phyloP scores from a whole-genome alignment of 2,113 vertebrate species.

The Myiozetetes cayanensis region DNA sequence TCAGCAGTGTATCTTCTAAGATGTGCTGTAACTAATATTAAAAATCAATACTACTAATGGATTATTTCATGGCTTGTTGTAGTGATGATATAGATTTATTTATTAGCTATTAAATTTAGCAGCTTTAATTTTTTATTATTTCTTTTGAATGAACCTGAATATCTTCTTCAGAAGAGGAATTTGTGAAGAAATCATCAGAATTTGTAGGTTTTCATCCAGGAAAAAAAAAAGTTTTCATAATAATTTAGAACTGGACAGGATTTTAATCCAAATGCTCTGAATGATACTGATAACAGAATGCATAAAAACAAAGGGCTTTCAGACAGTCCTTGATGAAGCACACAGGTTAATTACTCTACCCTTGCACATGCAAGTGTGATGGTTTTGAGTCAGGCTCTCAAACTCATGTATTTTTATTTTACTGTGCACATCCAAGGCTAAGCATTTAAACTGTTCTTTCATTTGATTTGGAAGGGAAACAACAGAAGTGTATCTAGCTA shows the following conservation, averaged over 20 bases:
- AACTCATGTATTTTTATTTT: not conserved
- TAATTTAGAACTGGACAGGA: not conserved
- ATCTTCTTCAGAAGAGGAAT: not conserved
- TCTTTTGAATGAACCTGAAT: not conserved
- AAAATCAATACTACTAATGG: not conserved
- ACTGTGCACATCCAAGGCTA: not conserved
- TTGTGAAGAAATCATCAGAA: not conserved
- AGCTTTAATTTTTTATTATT: not conserved
- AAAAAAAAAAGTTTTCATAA: accelerated
- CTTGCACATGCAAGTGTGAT: not conserved
- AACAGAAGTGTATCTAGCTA: not conserved
- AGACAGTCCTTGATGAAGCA: not conserved
- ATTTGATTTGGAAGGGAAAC: not conserved
- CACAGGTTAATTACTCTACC: not conserved
- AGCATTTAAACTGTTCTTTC: not conserved
- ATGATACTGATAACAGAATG: not conserved
- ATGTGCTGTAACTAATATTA: not conserved
- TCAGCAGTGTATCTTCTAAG: not conserved
- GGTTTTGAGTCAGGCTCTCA: not conserved
- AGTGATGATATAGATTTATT: not conserved
- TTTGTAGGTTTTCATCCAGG: not conserved
- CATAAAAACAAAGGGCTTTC: not conserved
- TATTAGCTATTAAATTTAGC: not conserved
- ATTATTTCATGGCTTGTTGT: not conserved
- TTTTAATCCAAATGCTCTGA: not conserved